Percentiles rank a stretch among this genome's conserved stretches.
These are phyloP conservation scores for Clanis bilineata DNA, from an alignment of 2,888 invertebrate genomes.

Conservation along the genomic window DNA sequence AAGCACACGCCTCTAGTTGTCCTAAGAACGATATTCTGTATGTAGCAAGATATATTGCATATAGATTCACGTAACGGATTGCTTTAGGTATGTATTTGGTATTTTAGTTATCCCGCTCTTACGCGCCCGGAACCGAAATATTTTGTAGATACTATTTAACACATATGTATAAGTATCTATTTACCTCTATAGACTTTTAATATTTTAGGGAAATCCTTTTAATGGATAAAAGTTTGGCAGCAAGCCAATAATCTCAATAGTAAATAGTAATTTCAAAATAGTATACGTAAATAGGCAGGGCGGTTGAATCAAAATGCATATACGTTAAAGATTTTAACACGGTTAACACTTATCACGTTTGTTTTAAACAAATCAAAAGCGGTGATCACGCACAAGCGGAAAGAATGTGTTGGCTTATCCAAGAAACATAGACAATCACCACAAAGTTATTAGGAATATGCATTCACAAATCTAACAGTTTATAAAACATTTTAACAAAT, in stretches of 20 bases:
- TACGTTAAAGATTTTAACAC: slow-evolving; percentile 15
- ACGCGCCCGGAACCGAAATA: slow-evolving; percentile 63
- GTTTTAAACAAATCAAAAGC: slow-evolving; percentile 60
- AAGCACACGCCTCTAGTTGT: slow-evolving; percentile 79
- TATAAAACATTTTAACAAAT: slow-evolving; percentile 35
- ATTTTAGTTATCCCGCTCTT: slow-evolving; percentile 48
- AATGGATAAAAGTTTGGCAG: no score
- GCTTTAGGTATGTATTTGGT: slow-evolving; percentile 42
- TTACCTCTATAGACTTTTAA: no score
- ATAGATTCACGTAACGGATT: slow-evolving; percentile 15
- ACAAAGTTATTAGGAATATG: slow-evolving; percentile 58
- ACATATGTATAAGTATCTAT: no score
- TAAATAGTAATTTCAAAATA: no score
- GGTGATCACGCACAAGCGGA: slow-evolving; percentile 81
- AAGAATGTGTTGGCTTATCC: slow-evolving; percentile 75
- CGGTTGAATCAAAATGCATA: neutral
- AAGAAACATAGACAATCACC: slow-evolving; percentile 68
- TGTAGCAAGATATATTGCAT: slow-evolving; percentile 40
- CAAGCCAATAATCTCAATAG: no score
- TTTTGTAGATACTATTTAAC: neutral
- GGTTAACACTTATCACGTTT: slow-evolving; percentile 15
- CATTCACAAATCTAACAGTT: slow-evolving; percentile 65
- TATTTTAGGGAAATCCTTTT: neutral
- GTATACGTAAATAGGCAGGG: no score
- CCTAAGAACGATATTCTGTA: slow-evolving; percentile 76